These are phyloP conservation scores for Drosophila infuscata DNA, from an alignment of 2,888 invertebrate species.

Conservation along the genomic window DNA sequence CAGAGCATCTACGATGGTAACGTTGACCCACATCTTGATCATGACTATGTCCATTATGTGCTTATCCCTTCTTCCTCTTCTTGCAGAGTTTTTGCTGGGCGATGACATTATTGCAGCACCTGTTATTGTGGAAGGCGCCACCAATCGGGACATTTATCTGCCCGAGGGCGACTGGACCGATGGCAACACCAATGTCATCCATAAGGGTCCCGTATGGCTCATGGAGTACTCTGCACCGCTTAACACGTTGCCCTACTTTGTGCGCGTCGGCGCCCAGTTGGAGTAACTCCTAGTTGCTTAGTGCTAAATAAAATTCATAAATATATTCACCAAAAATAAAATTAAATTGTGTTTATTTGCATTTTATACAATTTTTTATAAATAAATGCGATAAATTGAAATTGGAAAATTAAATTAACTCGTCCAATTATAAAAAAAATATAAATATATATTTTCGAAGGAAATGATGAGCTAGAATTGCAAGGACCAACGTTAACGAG, in stretches of 20 bases:
- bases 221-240: constrained; percentile 89
- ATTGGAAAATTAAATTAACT: background rate
- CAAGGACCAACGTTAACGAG: background rate
- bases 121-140: constrained; percentile 88
- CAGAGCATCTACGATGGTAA: constrained; percentile 87
- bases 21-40: constrained; percentile 32
- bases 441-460: background rate
- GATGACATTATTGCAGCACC: constrained; percentile 92
- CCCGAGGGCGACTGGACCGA: constrained; percentile 91
- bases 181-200: constrained; percentile 85
- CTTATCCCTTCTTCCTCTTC: no score
- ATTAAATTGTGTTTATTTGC: background rate
- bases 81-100: constrained; percentile 91
- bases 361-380: background rate
- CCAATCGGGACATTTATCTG: constrained; percentile 89
- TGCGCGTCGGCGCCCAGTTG: constrained; percentile 77
- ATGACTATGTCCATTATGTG: background rate
- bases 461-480: background rate
- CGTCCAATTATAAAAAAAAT: no score
- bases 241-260: constrained; percentile 89
- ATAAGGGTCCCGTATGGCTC: constrained; percentile 88
- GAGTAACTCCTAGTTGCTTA: constrained; percentile 19
- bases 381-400: background rate
- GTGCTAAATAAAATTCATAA: constrained; percentile 4
- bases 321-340: background rate